Base-by-base conservation (phyloP, 2,113 vertebrate species). In the Sander lucioperca region DNA sequence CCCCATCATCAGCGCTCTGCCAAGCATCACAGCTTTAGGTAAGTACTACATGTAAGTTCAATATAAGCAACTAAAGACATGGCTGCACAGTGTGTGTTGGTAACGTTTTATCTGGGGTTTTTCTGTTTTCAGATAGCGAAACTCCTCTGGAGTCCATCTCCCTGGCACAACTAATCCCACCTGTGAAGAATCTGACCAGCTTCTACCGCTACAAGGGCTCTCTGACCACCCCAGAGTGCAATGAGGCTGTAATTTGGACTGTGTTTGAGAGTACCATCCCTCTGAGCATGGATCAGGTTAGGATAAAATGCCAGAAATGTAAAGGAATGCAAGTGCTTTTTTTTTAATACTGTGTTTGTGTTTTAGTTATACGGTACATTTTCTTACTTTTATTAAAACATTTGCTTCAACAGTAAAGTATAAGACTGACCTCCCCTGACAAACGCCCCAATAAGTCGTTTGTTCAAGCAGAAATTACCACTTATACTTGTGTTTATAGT, bases 201-300 rank as follows among this genome's bases (percentile, higher is more conserved):
- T 99, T 95, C 69, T 99, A 96, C 80, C 96, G 98, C 1, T 99
- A 99, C 43, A 27, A 77, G 0, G 98, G 98, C 15, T 99, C 98
- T 0, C 96, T 99, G 62, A 99, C 98, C 88, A 99, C 96, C 0
- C 98, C 98, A 0, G 51, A 14, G 12, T 99, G 98, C 72, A 21
- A 86, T 0, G 95, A 99, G 91, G 90, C 90, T 0, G 97, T 99
- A 33, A 47, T 95, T 65, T 99, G 98, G 98, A 99, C 98, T 0
- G 13, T 99, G 21, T 99, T 99, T 85, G 81, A 96, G 88, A 81
- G 89, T 1, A 92, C 95, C 2, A 88, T 99, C 25, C 84, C 91
- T 18, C 92, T 99, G 62, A 93, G 90, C 58, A 10, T 0, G 18
- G 1, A 3, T 0, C 98, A 99, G 98, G 98, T 99, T 69, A 58